A percentile compares a stretch with the other conserved stretches of the same genome.
These are phyloP conservation scores for Ctenicera cuprea DNA, from an alignment of 2,888 invertebrate species.

Conservation along the genomic window DNA sequence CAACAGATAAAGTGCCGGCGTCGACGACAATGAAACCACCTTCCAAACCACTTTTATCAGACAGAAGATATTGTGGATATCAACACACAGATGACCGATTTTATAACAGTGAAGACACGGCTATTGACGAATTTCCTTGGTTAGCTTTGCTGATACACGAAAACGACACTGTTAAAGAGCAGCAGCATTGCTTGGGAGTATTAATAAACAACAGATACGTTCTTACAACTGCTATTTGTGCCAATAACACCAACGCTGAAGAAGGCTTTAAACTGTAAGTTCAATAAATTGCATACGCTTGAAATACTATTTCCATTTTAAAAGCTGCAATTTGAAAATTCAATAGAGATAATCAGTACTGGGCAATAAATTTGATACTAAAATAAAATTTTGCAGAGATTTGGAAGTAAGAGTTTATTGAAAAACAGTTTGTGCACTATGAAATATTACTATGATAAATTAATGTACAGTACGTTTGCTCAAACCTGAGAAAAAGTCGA, in stretches of 20 bases:
- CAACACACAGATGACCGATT: slow-evolving; percentile 9
- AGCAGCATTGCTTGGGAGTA: background rate
- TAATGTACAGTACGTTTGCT: too few relatives aligned
- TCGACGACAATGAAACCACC: background rate
- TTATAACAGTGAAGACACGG: background rate
- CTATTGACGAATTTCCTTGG: slow-evolving; percentile 26
- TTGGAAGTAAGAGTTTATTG: too few relatives aligned
- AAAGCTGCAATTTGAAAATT: too few relatives aligned
- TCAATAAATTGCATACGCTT: too few relatives aligned
- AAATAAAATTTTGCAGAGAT: too few relatives aligned
- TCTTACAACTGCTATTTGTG: slow-evolving; percentile 17
- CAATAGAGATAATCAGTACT: too few relatives aligned
- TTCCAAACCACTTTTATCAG: background rate
- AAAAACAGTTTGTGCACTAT: too few relatives aligned
- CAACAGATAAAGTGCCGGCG: background rate
- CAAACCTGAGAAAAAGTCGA: too few relatives aligned
- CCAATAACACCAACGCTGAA: slow-evolving; percentile 7
- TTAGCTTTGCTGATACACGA: slow-evolving; percentile 11
- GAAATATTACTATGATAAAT: too few relatives aligned
- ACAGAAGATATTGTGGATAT: slow-evolving; percentile 8
- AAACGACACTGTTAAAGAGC: background rate
- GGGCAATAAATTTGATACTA: too few relatives aligned
- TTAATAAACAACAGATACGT: slow-evolving; percentile 20
- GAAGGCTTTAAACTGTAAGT: slow-evolving; percentile 23
- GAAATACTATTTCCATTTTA: too few relatives aligned